phyloP scores from a whole-genome alignment of 2,888 invertebrate species.

The Hedya salicella region DNA sequence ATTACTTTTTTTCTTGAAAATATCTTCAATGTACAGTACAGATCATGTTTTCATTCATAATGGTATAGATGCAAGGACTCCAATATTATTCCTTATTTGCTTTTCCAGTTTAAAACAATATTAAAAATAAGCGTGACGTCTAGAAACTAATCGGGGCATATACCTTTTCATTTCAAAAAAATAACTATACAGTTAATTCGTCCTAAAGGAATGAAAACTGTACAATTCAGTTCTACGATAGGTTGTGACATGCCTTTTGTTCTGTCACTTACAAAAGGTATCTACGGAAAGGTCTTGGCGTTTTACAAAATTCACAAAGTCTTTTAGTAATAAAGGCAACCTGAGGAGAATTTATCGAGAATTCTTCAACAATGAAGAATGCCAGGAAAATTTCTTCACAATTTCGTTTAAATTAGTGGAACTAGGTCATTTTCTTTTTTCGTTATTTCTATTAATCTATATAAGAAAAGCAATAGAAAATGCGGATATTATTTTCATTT shows the following conservation, averaged over 20 bases:
- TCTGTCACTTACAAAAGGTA: slow-evolving; percentile 3
- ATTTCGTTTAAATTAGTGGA: not conserved
- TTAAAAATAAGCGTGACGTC: no score
- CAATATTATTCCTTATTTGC: no score
- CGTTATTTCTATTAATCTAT: not conserved
- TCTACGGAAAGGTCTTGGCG: not conserved
- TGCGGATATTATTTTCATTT: not conserved
- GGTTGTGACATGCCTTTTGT: not conserved
- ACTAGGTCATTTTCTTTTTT: not conserved
- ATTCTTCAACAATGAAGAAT: not conserved
- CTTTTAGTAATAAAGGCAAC: not conserved
- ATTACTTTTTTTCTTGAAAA: no score
- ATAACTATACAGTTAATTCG: no score
- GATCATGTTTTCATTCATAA: no score
- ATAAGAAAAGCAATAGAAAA: not conserved
- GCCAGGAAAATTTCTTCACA: not conserved
- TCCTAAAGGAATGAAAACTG: not conserved
- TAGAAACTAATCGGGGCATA: no score
- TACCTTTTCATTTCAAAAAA: no score
- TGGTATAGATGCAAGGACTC: no score
- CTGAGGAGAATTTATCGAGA: not conserved
- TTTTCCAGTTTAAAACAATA: no score
- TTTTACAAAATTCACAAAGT: not conserved
- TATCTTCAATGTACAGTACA: no score
- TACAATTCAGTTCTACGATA: slow-evolving; percentile 3